These are phyloP conservation scores for Ichneumoninae sp. DNA, from an alignment of 2,888 invertebrate species.

Conservation along the genomic window DNA sequence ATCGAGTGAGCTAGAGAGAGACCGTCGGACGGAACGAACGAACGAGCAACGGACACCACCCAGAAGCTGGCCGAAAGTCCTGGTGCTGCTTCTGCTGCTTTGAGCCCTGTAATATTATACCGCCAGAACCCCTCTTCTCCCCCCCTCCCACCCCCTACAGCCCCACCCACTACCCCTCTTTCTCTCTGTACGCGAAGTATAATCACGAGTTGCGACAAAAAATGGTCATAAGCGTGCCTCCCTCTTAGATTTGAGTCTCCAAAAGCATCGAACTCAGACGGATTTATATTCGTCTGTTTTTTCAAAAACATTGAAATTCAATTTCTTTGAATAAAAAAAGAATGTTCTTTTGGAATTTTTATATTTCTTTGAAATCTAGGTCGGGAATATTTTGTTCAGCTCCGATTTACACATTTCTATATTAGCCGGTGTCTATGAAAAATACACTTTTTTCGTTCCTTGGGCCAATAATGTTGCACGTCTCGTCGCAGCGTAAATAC, in stretches of 20 bases:
- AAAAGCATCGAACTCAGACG: background rate
- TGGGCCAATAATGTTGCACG: too few species aligned
- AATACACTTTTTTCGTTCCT: background rate
- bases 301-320: background rate
- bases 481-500: background rate
- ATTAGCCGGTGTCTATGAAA: too few species aligned
- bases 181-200: constrained; percentile 39
- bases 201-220: constrained; percentile 34
- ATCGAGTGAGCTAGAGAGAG: constrained; percentile 38
- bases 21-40: constrained; percentile 41
- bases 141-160: constrained; percentile 27
- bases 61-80: constrained; percentile 66
- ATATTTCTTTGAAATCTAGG: background rate
- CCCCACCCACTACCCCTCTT: constrained; percentile 28
- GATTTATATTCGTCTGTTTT: background rate
- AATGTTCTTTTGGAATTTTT: too few species aligned
- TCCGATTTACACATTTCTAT: too few species aligned
- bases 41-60: constrained; percentile 63
- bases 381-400: too few species aligned
- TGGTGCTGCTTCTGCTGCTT: constrained; percentile 59
- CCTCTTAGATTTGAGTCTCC: background rate
- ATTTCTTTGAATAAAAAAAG: too few species aligned
- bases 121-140: constrained; percentile 70
- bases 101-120: constrained; percentile 81
- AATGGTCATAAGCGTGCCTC: constrained; percentile 25